Base-by-base conservation (phyloP, 2,888 invertebrate genomes). In the Bugulina stolonifera region DNA sequence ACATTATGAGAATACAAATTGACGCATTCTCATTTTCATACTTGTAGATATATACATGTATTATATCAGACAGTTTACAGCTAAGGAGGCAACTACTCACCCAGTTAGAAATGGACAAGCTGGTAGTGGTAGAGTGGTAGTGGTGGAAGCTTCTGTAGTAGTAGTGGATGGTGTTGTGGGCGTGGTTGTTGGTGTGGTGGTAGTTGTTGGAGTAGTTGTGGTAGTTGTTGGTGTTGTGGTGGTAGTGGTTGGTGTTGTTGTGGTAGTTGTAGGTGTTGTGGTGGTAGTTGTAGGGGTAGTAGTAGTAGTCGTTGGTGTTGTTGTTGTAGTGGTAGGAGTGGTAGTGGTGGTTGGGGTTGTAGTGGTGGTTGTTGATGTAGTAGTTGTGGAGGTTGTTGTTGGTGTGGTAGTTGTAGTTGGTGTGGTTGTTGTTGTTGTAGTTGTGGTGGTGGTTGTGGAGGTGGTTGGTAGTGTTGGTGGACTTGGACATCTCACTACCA, bases 251-350 rank as follows among this genome's bases (percentile, higher is more conserved):
- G 10, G 10, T 57, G 57, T 57, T 22, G 64, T 64, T 14, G 64
- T 64, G 18, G 64, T 64, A 25, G 64, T 32, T 22, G 64, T 64
- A 64, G 64, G 34, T 32, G 64, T 64, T 2, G 64, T 32, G 2
- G 29, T 64, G 25, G 64, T 27, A 29, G 64, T 64, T 29, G 27
- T 27, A 29, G 29, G 25, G 5, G 64, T 27, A 14, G 64, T 64
- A 3, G 64, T 64, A 27, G 64, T 22, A 32, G 64, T 64, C 3
- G 64, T 64, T 14, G 64, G 22, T 32, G 64, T 64, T 14, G 64
- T 29, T 18, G 64, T 22, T 64, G 64, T 64, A 14, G 64, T 64
- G 14, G 64, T 32, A 29, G 64, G 18, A 2, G 64, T 29, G n/a
- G 64, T 64, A 10, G 55, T 55, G n/a, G 32, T 14, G 14, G 27